These are phyloP conservation scores for Zapornia atra DNA, from an alignment of 2,113 vertebrate genomes.

Conservation along the genomic window DNA sequence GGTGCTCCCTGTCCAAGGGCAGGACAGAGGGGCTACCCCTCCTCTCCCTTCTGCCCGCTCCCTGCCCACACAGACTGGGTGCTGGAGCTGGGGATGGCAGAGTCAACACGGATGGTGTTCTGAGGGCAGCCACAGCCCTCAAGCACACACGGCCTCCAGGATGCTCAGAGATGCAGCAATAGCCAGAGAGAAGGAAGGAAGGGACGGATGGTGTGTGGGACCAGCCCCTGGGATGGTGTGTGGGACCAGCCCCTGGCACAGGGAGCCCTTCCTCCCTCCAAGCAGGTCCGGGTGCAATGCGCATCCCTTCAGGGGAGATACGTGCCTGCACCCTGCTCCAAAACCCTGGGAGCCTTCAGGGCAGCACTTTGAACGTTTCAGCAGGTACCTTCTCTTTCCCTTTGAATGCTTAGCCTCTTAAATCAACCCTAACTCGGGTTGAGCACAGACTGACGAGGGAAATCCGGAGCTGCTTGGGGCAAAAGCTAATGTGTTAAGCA, in stretches of 20 bases:
- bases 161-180: not conserved
- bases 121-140: not conserved
- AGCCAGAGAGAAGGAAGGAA: not conserved
- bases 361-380: slow-evolving; percentile 7
- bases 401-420: not conserved
- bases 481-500: slow-evolving; percentile 41
- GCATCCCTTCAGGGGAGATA: not conserved
- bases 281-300: not conserved
- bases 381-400: slow-evolving; percentile 6
- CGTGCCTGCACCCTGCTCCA: not conserved
- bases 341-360: not conserved
- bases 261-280: not conserved
- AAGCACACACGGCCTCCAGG: not conserved
- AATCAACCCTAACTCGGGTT: slow-evolving; percentile 15
- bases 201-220: not conserved
- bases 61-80: not conserved
- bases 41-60: not conserved
- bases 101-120: not conserved
- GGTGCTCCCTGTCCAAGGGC: not conserved
- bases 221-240: not conserved
- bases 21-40: not conserved
- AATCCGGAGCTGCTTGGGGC: slow-evolving; percentile 67
- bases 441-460: slow-evolving; percentile 16
- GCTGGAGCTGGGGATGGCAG: not conserved
- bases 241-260: not conserved